Base-by-base conservation (phyloP, 2,797 vertebrate species). In the Botia kubotai region DNA sequence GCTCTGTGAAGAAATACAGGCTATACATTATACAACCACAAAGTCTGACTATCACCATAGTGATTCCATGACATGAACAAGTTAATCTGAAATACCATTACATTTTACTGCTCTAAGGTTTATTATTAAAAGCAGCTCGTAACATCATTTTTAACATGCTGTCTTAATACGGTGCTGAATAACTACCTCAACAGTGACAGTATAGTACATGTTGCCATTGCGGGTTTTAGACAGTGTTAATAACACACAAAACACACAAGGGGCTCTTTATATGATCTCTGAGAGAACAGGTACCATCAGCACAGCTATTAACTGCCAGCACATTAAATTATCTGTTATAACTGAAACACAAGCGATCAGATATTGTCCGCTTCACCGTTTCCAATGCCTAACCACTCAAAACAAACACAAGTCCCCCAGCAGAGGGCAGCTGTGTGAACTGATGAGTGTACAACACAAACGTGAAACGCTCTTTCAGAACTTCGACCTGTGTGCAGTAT, bases 1-100 rank as follows among this genome's bases (percentile, higher is more conserved):
- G n/a, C 75, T 68, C 33, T 78, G 76, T 70, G 76, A 60, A 33
- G 55, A 78, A 62, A 43, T 33, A 70, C 66, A 70, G 53, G 55
- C 76, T 78, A 33, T 78, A 70, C 23, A 62, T 50, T 60, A 55
- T 60, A 70, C 60, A 78, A 39, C 68, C 19, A 33, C 66, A 48
- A 11, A 14, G 50, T n/a, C 52, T n/a, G 52, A 17, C 57, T 3
- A 29, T 70, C 23, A 13, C 76, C 66, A 70, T 50, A 12, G 39
- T 50, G 39, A 70, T 21, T 11, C 5, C 23, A 70, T 21, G 66
- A 36, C 53, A 78, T 78, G 39, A 60, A 36, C 75, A 68, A 48
- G 57, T 53, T 58, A 46, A 46, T 77, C 36, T 17, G 23, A 69
- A 70, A 78, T 19, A 62, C 39, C 21, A 62, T 58, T 58, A 48